Evolutionary conservation across 2,113 vertebrate species (phyloP).

Genomic region (Irena cyanogastra): DNA sequence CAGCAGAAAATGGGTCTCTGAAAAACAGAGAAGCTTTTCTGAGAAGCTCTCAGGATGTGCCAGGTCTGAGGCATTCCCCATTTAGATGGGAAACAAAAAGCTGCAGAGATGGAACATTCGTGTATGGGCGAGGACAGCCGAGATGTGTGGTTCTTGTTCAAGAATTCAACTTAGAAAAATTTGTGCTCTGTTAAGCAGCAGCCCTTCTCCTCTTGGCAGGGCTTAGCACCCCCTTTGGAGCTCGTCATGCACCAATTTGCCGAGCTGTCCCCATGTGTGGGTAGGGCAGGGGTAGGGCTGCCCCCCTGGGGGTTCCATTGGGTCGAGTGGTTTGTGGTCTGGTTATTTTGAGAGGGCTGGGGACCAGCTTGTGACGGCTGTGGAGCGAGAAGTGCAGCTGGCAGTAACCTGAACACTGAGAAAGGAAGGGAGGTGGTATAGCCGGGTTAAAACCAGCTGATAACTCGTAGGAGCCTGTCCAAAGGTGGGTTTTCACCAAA

Average conservation of each 20-base stretch:
- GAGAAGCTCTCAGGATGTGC: background rate
- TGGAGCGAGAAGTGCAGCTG: background rate
- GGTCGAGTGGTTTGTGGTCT: background rate
- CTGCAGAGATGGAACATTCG: fast-evolving
- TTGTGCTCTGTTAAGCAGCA: background rate
- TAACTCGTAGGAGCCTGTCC: background rate
- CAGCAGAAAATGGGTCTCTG: background rate
- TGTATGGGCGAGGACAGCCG: fast-evolving
- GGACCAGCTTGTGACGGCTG: background rate
- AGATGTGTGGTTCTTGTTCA: background rate
- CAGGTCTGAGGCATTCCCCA: background rate
- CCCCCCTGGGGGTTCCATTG: no score
- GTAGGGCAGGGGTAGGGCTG: background rate
- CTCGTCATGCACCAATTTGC: fast-evolving
- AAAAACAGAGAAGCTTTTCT: background rate
- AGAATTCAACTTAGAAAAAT: background rate
- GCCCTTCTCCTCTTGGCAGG: background rate
- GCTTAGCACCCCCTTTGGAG: background rate
- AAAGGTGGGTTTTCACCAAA: background rate
- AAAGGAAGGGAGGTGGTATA: background rate
- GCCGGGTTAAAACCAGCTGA: background rate
- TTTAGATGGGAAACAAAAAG: background rate
- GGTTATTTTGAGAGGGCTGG: background rate
- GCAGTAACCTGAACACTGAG: background rate
- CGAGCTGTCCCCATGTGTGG: fast-evolving